Percentiles rank a stretch among this genome's conserved stretches.
phyloP scores from a whole-genome alignment of 2,888 invertebrate genomes.

The Lepas anatifera region DNA sequence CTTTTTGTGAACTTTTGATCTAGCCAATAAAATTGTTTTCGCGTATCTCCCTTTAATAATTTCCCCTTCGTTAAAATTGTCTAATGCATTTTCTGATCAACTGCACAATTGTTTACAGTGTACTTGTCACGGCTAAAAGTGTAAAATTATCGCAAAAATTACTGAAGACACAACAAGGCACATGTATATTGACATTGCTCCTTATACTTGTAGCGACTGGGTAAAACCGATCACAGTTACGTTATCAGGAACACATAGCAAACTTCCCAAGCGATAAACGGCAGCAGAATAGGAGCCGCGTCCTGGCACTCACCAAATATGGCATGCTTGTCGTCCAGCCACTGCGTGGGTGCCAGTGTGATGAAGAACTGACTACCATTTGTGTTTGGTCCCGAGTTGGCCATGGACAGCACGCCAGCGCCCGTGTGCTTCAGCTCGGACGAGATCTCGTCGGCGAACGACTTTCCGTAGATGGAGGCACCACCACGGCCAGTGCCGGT shows the following conservation, averaged over 20 bases:
- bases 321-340: constrained; percentile 94
- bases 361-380: constrained; percentile 99
- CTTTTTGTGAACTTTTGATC: no score
- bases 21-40: no score
- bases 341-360: constrained; percentile 89
- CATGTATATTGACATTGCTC: no score
- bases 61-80: no score
- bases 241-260: background rate
- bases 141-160: constrained; percentile 31
- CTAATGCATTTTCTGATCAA: no score
- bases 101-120: no score
- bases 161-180: no score
- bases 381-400: constrained; percentile 86
- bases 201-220: no score
- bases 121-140: no score
- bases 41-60: no score
- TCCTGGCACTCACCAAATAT: constrained; percentile 59
- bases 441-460: constrained; percentile 91
- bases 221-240: background rate
- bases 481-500: constrained; percentile 95
- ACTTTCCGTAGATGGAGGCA: constrained; percentile 87
- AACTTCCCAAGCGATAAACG: background rate
- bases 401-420: constrained; percentile 87
- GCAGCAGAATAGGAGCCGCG: constrained; percentile 28
- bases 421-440: constrained; percentile 87